Evolutionary conservation across 2,888 invertebrate species (phyloP), one percentile per base, ranked within the genome.

Genomic region (Lobophora halterata): DNA sequence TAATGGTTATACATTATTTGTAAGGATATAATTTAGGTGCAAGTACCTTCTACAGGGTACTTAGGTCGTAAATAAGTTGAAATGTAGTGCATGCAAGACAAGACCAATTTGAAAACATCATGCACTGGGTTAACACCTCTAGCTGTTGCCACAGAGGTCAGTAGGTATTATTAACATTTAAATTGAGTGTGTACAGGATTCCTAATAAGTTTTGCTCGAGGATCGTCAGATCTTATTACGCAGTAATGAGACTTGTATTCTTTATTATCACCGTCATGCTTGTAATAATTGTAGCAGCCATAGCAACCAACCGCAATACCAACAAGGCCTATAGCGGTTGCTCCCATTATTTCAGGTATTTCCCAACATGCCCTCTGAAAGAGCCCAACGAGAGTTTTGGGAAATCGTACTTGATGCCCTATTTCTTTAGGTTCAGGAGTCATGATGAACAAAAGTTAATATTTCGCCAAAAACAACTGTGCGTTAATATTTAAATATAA

Each of bases 331-430:
- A 92, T 52, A 3, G 78, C 77, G 0, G 89, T 65, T 21, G 91
- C 79, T 24, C 86, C 90, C 63, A 94, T 86, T 25, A 94, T 74
- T 65, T 93, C 93, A 2, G 94, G 94, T 54, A 93, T 90, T 67
- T 92, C 91, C 80, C 91, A 88, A 89, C 92, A 81, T n/a, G 62
- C 85, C 53, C 56, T 69, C 37, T 61, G 68, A 8, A 82, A 65
- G 12, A 73, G 53, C 7, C 74, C 81, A 1, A 54, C 10, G 2
- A 77, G 17, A 1, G 65, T 61, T 5, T 74, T 79, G 0, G 50
- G 42, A 46, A 81, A 82, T 30, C 41, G 56, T 1, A 79, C 52
- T 46, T 62, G 60, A 51, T 79, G 79, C 0, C 76, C 78, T 36
- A 76, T 65, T 48, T 66, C 55, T 59, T 66, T 40, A 1, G 74